Evolutionary conservation across 2,113 vertebrate species (phyloP), one percentile per base, ranked within the genome.

Genomic region (Brachionichthys hirsutus): DNA sequence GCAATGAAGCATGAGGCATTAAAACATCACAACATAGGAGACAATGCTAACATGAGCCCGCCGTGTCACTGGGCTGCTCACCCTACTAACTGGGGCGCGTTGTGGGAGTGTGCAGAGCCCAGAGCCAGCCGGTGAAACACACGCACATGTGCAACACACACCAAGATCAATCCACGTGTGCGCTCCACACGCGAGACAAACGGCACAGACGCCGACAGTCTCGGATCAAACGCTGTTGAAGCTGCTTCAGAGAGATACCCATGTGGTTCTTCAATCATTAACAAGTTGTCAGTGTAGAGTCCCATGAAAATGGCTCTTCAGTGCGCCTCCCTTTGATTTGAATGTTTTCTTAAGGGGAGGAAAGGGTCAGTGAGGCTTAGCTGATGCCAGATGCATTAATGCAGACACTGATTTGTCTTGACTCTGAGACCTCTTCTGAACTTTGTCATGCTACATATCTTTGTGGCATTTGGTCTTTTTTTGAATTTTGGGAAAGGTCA

Each of bases 1-100:
- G 73, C 83, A 86, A 54, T 64, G 68, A 83, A 82, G 87, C 75
- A 35, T 84, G 73, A 89, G 84, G 64, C 43, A 51, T 81, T 73
- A 87, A 90, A 77, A 82, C 68, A 85, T 77, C 81, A 68, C 70
- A 62, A 54, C 65, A 47, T 54, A 46, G 45, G 65, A 54, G 77
- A 63, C 68, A 64, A 24, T 12, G 65, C 59, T 73, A 62, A 62
- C 49, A 55, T 22, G 10, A n/a, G 65, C 54, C 62, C 64, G 68
- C 62, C 67, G 12, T 65, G 56, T 59, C 71, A 59, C 50, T 56
- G 65, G 53, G 55, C 5, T 42, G 46, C 53, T 61, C 74, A 69
- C 60, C 12, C 35, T 61, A 62, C 57, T 80, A 81, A 86, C 66
- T 84, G 70, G 85, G 77, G 51, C 81, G 73, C 53, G 53, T 24